phyloP scores from a whole-genome alignment of 2,113 vertebrate species.

The Chamaetylas fuelleborni region DNA sequence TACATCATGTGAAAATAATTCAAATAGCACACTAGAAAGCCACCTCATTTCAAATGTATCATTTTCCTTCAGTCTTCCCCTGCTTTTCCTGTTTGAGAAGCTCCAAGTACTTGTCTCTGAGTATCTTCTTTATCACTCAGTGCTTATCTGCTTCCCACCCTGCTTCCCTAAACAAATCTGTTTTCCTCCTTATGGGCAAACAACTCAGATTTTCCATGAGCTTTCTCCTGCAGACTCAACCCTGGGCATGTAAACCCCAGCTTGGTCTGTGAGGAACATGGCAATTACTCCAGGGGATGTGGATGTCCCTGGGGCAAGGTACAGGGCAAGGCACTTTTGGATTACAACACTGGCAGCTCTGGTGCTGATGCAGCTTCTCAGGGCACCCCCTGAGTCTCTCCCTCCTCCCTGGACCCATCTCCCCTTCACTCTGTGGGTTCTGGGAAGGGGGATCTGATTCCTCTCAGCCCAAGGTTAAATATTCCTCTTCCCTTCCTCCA shows the following conservation, averaged over 20 bases:
- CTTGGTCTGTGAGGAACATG: not conserved
- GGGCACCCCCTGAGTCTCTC: not conserved
- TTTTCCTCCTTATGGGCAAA: not conserved
- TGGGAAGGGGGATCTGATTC: not conserved
- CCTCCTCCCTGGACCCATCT: not conserved
- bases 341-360: not conserved
- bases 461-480: not conserved
- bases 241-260: not conserved
- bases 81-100: not conserved
- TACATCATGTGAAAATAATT: not conserved
- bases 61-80: not conserved
- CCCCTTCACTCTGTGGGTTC: not conserved
- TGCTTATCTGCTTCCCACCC: not conserved
- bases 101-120: not conserved
- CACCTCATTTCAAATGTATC: not conserved
- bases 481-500: not conserved
- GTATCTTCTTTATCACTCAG: not conserved
- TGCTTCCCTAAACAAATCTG: not conserved
- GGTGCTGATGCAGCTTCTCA: rapidly evolving
- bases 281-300: rapidly evolving
- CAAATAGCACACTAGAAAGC: not conserved
- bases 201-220: not conserved
- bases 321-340: not conserved
- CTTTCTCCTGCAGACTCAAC: not conserved
- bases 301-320: not conserved